These are phyloP conservation scores for Phainopepla nitens DNA, from an alignment of 2,113 vertebrate genomes.

Conservation along the genomic window DNA sequence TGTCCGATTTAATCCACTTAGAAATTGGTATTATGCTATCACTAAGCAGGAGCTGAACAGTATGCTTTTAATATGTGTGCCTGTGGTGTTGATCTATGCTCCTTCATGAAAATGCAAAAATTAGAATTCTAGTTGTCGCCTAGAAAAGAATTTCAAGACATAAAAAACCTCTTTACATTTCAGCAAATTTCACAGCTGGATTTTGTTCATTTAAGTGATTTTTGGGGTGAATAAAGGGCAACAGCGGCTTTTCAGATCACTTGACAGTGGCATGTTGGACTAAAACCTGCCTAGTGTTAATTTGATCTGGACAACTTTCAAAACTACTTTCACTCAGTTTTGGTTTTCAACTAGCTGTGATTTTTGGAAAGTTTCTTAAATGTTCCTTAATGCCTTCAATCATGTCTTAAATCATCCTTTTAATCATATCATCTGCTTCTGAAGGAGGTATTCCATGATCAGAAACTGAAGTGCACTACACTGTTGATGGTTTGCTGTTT, in stretches of 20 bases:
- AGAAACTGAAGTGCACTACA: neutral
- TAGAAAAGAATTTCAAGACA: neutral
- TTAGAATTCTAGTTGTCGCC: neutral
- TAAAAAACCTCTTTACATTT: neutral
- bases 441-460: neutral
- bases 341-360: neutral
- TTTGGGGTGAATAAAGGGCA: neutral
- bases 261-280: neutral
- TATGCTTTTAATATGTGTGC: neutral
- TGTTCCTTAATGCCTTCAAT: neutral
- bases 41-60: neutral
- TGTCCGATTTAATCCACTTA: neutral
- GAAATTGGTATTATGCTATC: neutral
- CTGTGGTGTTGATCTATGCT: neutral
- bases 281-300: constrained; percentile 2
- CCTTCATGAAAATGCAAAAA: neutral
- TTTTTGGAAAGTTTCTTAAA: neutral
- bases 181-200: neutral
- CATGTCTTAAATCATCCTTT: neutral
- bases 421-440: accelerated
- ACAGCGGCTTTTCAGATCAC: neutral
- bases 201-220: neutral
- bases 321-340: neutral
- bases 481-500: neutral
- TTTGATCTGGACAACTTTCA: constrained; percentile 24